These are phyloP conservation scores for Bovichtus diacanthus DNA, from an alignment of 2,797 vertebrate species.

Conservation along the genomic window DNA sequence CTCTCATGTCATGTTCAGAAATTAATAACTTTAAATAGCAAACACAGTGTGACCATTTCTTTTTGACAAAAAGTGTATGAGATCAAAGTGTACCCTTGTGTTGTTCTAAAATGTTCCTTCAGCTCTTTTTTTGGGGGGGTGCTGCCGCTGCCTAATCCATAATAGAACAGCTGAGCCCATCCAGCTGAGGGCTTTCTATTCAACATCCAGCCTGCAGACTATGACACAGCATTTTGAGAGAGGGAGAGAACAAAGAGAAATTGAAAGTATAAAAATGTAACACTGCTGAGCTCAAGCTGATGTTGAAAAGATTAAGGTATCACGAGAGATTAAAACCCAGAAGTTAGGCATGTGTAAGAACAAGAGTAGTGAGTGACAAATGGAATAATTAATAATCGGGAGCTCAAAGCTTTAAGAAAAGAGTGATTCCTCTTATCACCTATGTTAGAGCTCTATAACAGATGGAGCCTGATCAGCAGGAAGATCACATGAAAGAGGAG, in stretches of 20 bases:
- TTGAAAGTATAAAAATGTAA: conserved; percentile 16
- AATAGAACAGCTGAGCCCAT: conserved; percentile 65
- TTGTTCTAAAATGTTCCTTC: conserved; percentile 32
- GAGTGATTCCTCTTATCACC: conserved; percentile 20
- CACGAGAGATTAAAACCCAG: not conserved
- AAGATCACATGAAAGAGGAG: conserved; percentile 22
- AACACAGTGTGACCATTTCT: not conserved
- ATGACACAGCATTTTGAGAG: conserved; percentile 61
- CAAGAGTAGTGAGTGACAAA: conserved; percentile 19
- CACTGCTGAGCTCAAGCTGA: not conserved
- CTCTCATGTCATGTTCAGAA: not conserved
- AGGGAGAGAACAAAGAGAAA: conserved; percentile 14
- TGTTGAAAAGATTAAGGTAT: conserved; percentile 6
- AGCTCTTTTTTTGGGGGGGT: conserved; percentile 29
- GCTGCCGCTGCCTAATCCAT: conserved; percentile 54
- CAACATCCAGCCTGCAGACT: conserved; percentile 36
- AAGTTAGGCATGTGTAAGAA: not conserved
- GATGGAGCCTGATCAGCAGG: conserved; percentile 4
- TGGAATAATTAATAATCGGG: conserved; percentile 35
- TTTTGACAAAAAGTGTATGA: not conserved
- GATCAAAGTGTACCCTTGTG: conserved; percentile 9
- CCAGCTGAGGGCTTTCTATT: conserved; percentile 34
- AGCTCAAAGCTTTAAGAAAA: conserved; percentile 11
- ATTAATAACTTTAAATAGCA: not conserved
- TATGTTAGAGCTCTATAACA: not conserved